phyloP scores from a whole-genome alignment of 1,140 invertebrate species.

The Philotrypesis tridentata region DNA sequence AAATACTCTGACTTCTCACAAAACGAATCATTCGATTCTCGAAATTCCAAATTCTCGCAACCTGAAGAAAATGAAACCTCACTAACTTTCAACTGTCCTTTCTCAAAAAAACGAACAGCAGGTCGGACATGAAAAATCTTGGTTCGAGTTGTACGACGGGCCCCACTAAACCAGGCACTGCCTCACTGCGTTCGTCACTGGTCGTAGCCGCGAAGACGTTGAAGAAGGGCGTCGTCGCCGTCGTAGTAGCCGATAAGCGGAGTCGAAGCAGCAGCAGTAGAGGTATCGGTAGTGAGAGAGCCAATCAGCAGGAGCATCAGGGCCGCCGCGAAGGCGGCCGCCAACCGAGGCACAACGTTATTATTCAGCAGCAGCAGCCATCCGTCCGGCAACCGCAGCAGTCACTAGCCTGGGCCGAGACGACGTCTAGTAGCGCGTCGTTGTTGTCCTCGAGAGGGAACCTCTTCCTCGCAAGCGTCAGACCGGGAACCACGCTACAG shows the following conservation, averaged over 20 bases:
- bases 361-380: slow-evolving; percentile 1
- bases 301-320: slow-evolving; percentile 39
- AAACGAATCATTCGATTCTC: too few relatives aligned
- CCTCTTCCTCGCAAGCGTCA: not conserved
- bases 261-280: slow-evolving; percentile 21
- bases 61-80: too few relatives aligned
- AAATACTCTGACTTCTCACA: too few relatives aligned
- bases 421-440: slow-evolving; percentile 17
- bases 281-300: slow-evolving; percentile 47
- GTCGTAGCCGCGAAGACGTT: slow-evolving; percentile 66
- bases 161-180: slow-evolving; percentile 74
- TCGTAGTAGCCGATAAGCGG: slow-evolving; percentile 20
- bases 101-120: slow-evolving; percentile 48
- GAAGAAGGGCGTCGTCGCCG: not conserved
- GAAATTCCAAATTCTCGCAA: too few relatives aligned
- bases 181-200: slow-evolving; percentile 72
- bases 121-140: slow-evolving; percentile 75
- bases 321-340: slow-evolving; percentile 47
- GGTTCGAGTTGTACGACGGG: slow-evolving; percentile 72
- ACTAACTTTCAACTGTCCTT: too few relatives aligned
- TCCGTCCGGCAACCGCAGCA: slow-evolving; percentile 36
- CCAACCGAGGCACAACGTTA: not conserved
- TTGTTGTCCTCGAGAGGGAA: slow-evolving; percentile 10
- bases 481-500: slow-evolving; percentile 28
- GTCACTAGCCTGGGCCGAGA: slow-evolving; percentile 18